Conservation (phyloP, 1,140 invertebrate genomes). For the Penaeus vannamei region DNA sequence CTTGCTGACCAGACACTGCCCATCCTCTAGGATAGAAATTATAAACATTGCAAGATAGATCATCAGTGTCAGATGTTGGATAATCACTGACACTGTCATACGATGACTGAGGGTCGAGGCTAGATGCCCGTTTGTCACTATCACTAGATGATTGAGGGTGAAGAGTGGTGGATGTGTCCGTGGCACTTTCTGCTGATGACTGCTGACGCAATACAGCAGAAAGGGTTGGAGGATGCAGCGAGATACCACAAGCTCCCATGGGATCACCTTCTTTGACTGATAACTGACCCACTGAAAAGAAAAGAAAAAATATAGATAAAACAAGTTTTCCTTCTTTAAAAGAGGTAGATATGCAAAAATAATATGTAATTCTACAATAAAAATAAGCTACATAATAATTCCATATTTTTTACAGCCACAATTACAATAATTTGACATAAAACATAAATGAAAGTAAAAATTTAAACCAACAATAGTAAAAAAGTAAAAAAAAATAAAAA, state of each 20-base stretch:
- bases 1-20: constrained; percentile 48
- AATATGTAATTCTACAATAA: too few relatives aligned
- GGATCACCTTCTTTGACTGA: neutral
- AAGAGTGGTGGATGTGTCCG: constrained; percentile 52
- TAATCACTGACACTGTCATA: constrained; percentile 61
- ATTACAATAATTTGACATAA: too few relatives aligned
- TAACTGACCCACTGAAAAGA: constrained; percentile 21
- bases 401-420: too few relatives aligned
- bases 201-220: constrained; percentile 45
- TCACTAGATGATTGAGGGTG: constrained; percentile 55
- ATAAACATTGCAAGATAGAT: constrained; percentile 45
- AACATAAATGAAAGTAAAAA: too few relatives aligned
- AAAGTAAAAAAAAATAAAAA: too few relatives aligned
- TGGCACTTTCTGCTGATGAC: constrained; percentile 55
- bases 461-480: too few relatives aligned
- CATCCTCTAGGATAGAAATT: constrained; percentile 57
- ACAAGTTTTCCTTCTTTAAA: neutral
- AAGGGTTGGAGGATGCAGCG: constrained; percentile 47
- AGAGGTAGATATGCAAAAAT: neutral
- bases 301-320: neutral
- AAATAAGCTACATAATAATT: too few relatives aligned
- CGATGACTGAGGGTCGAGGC: constrained; percentile 57
- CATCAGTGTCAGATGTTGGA: constrained; percentile 56
- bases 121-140: constrained; percentile 47
- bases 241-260: constrained; percentile 33